Conservation (phyloP, 2,797 vertebrate species). For the Babyrousa celebensis region DNA sequence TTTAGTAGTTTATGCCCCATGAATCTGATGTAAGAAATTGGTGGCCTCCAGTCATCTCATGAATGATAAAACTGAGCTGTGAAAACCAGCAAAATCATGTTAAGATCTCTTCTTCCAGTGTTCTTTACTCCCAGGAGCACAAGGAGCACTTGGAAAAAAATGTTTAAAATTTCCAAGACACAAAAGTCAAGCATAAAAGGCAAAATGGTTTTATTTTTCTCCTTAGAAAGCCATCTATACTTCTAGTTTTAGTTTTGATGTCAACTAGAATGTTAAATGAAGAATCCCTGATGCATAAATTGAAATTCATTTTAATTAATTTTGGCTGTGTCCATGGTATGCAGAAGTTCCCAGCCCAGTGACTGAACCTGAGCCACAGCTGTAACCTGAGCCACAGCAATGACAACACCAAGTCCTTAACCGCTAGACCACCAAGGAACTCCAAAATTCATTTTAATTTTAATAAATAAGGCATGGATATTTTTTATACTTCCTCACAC, state of each 20-base stretch:
- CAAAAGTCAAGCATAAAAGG: conserved; percentile 53
- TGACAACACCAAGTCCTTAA: no score
- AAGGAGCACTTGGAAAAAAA: conserved; percentile 76
- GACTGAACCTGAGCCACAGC: no score
- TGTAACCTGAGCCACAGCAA: no score
- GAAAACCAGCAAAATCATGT: conserved; percentile 64
- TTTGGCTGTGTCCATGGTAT: no score
- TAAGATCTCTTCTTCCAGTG: neutral
- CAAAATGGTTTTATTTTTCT: neutral
- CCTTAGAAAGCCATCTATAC: conserved; percentile 71
- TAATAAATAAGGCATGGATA: conserved; percentile 19
- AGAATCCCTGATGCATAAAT: conserved; percentile 66
- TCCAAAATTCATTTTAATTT: conserved; percentile 67
- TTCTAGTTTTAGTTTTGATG: neutral
- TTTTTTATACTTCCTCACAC: conserved; percentile 28
- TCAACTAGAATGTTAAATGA: conserved; percentile 16
- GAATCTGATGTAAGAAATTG: conserved; percentile 78
- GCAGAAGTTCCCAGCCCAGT: no score
- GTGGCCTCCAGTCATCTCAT: conserved; percentile 68
- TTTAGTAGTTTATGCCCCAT: conserved; percentile 73
- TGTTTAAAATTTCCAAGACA: neutral
- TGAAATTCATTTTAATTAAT: conserved; percentile 72
- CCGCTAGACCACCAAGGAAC: no score
- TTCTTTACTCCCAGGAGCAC: conserved; percentile 73
- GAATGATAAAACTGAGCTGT: conserved; percentile 69